Conservation (phyloP, 2,113 vertebrate genomes). For the Notarius lentiginosus region DNA sequence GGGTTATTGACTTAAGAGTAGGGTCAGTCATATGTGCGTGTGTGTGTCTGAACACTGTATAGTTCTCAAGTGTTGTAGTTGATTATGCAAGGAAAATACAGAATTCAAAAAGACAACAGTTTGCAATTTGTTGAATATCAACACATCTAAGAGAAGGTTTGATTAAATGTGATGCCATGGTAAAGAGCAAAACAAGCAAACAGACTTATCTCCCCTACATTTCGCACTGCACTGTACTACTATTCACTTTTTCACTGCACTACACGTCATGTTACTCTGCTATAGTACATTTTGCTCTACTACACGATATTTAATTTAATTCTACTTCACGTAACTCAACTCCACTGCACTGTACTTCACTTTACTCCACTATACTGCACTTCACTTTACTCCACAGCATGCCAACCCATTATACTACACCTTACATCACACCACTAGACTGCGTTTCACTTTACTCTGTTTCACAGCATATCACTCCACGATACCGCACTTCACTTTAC, state of each 20-base stretch:
- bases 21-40: not conserved
- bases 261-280: not conserved
- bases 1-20: not conserved
- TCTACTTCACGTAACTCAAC: not conserved
- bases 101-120: not conserved
- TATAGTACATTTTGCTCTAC: not conserved
- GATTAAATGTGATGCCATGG: not conserved
- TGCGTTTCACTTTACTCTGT: no score
- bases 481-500: no score
- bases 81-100: not conserved
- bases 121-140: not conserved
- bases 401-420: no score
- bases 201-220: no score
- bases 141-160: not conserved
- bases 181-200: not conserved
- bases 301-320: not conserved
- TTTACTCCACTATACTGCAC: not conserved
- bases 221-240: not conserved
- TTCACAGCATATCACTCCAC: no score
- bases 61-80: not conserved
- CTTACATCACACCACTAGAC: no score
- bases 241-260: not conserved
- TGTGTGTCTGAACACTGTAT: not conserved
- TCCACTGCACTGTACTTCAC: not conserved
- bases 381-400: no score